Evolutionary conservation across 2,113 vertebrate genomes (phyloP), one percentile per base, ranked within the genome.

Genomic region (Phoenicopterus ruber): DNA sequence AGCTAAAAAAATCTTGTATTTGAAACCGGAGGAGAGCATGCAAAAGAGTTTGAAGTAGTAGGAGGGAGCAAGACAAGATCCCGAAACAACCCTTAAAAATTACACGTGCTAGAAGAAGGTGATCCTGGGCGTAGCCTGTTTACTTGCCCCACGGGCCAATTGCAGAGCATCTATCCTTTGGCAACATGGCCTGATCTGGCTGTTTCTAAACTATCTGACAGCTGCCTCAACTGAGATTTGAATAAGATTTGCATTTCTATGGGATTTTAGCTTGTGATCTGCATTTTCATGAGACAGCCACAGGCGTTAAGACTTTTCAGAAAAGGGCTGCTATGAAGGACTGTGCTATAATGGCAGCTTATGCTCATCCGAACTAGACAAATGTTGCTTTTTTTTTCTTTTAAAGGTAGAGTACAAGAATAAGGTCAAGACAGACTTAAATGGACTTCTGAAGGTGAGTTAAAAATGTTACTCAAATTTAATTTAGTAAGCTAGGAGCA

Each of bases 191-290:
- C 46, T 66, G 40, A 13, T 76, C 46, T 86, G 66, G 6, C 85
- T 71, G 67, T 59, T 90, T 42, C 40, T 95, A 15, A 87, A n/a
- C 46, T 65, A 8, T 78, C 47, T 86, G 94, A 70, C 80, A 92
- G 94, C 80, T 88, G 77, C 71, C 50, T 86, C 49, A 5, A 20
- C 28, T 61, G 49, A 59, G 42, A 72, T 86, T 82, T 92, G 77
- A 91, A 70, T 89, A 72, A 94, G 88, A 94, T 96, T 95, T 96
- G 96, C 95, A 85, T 97, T 95, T 95, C 22, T 92, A 1, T 93
- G 82, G 46, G 52, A 28, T 32, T 84, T 93, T 86, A 88, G 71
- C 74, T 78, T 90, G 90, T 96, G 91, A 92, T 92, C 85, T 91
- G 93, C 93, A 93, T 95, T 92, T 93, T 88, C 71, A 84, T 82